Evolutionary conservation across 2,113 vertebrate species (phyloP).

Genomic region (Phaethon lepturus): DNA sequence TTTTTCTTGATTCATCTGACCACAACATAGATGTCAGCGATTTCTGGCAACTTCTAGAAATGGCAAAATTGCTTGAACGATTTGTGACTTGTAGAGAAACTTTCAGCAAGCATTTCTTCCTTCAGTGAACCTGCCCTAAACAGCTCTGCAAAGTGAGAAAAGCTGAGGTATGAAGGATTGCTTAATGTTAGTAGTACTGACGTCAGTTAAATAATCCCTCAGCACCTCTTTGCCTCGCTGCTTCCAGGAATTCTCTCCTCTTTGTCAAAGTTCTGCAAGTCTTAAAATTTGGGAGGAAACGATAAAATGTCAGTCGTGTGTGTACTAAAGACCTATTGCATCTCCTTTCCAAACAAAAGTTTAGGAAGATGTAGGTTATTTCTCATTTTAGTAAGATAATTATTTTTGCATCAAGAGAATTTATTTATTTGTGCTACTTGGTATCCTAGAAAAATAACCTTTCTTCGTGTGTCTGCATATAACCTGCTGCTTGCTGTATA

Average conservation of each 20-base stretch:
- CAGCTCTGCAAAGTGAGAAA: not conserved
- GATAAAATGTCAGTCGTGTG: not conserved
- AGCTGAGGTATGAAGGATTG: not conserved
- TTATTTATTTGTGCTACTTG: slow-evolving; percentile 47
- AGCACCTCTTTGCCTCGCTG: not conserved
- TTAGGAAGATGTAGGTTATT: not conserved
- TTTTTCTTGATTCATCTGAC: not conserved
- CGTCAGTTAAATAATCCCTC: not conserved
- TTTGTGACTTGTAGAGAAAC: not conserved
- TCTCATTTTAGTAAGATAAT: slow-evolving; percentile 30
- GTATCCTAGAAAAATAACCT: not conserved
- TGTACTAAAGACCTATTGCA: not conserved
- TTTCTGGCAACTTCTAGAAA: not conserved
- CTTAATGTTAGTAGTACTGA: not conserved
- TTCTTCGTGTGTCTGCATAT: not conserved
- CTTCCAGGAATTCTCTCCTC: not conserved
- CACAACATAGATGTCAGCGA: not conserved
- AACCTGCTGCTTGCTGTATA: not conserved
- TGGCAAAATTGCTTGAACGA: not conserved
- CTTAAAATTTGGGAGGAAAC: not conserved
- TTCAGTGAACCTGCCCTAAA: not conserved
- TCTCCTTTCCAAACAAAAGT: not conserved
- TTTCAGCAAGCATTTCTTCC: not conserved
- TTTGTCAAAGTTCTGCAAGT: not conserved
- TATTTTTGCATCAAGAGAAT: slow-evolving; percentile 61